Base-by-base conservation (phyloP, 2,888 invertebrate species). In the Troglohyphantes excavatus region DNA sequence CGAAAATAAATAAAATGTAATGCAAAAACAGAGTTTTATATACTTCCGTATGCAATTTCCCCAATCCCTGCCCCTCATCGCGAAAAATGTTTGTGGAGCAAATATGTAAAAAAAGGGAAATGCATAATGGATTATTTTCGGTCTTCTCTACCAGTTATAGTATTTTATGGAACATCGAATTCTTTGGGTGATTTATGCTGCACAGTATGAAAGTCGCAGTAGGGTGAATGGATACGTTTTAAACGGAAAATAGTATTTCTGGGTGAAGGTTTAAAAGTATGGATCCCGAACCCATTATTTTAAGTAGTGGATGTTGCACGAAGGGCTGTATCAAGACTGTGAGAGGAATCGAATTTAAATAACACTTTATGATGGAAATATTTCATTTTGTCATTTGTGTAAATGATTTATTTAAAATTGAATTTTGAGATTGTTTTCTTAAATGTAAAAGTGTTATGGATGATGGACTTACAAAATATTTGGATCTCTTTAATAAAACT, bases 21-120 rank as follows among this genome's bases (percentile, higher is more conserved):
- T 29, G 23, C n/a, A 72, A 86, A 86, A 82, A 72, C 61, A 79
- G 13, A 65, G 17, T 79, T 59, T 79, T 61, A 78, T 85, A 85
- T 85, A 61, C 85, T 85, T 78, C 85, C 61, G 68, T 67, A 78
- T 85, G 68, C 68, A 76, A 70, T 85, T 78, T 75, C 76, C 63
- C 43, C 75, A 61, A 27, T 46, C 72, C 33, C 53, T 79, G 17
- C n/a, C 59, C 17, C 29, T 76, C 67, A 26, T 53, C 43, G 46
- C 23, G 23, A 68, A 82, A 72, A 82, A 59, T 59, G 59, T 33
- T 21, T 6, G 65, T 46, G 46, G 27, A 73, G 73, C 19, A 83
- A 83, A 73, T 63, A 73, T 67, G 33, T 23, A 75, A 67, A 75
- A 75, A 67, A 53, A 26, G 43, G 21, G 39, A 61, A 68, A 29